Evolutionary conservation across 2,888 invertebrate genomes (phyloP).

Genomic region (Coenonympha glycerion): DNA sequence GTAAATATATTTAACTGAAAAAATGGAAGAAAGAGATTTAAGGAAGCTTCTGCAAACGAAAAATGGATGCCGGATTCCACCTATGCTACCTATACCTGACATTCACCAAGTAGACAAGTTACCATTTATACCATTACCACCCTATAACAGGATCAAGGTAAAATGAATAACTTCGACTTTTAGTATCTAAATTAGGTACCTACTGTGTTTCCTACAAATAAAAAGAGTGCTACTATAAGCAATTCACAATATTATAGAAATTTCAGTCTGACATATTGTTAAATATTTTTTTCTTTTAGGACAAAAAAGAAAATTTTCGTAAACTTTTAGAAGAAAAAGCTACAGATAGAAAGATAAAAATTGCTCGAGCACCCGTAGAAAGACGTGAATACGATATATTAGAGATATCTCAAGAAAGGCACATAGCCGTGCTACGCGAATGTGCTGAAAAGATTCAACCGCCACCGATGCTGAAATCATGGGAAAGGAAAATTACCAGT

Average conservation of each 20-base stretch:
- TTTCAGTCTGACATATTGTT: neutral
- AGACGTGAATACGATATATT: conserved; percentile 62
- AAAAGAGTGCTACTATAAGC: neutral
- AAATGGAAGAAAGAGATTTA: conserved; percentile 64
- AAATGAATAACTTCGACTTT: neutral
- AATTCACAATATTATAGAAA: too few relatives aligned
- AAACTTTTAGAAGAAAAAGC: conserved; percentile 62
- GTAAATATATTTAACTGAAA: conserved; percentile 1
- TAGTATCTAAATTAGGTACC: neutral
- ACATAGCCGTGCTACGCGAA: conserved; percentile 73
- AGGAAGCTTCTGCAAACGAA: conserved; percentile 62
- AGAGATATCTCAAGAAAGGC: conserved; percentile 66
- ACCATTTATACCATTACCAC: conserved; percentile 58
- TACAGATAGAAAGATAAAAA: conserved; percentile 51
- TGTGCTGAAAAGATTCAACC: conserved; percentile 76
- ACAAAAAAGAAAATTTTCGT: conserved; percentile 59
- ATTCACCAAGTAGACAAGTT: conserved; percentile 53
- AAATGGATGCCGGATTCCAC: conserved; percentile 62
- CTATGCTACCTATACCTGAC: conserved; percentile 60
- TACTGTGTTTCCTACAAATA: neutral
- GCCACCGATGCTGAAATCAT: conserved; percentile 77
- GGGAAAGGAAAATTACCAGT: conserved; percentile 77
- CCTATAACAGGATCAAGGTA: conserved; percentile 67
- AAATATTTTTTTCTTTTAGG: conserved; percentile 44
- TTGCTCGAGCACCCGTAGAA: conserved; percentile 46